Evolutionary conservation across 1,140 invertebrate genomes (phyloP).

Genomic region (Copidosoma floridanum): DNA sequence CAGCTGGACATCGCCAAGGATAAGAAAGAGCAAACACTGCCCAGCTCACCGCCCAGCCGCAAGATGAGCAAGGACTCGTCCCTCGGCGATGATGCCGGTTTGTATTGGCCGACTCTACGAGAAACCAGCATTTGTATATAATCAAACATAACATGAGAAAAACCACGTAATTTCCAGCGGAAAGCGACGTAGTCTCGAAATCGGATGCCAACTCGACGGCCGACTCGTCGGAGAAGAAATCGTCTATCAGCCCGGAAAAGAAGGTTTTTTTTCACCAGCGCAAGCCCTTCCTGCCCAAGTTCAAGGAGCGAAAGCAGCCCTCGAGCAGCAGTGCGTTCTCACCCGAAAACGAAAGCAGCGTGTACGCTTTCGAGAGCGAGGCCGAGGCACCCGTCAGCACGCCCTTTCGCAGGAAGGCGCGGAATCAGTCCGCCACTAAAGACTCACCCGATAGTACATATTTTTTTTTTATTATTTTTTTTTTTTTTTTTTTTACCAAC

Average conservation of each 20-base stretch:
- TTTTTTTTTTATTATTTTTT: too few relatives aligned
- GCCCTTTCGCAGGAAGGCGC: constrained; percentile 56
- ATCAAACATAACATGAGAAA: too few relatives aligned
- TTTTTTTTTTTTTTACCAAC: too few relatives aligned
- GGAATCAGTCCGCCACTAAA: too few relatives aligned
- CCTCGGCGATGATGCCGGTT: constrained; percentile 25
- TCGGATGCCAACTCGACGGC: constrained; percentile 37
- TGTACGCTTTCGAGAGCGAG: constrained; percentile 70
- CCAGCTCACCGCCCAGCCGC: not conserved
- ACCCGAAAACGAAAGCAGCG: constrained; percentile 68
- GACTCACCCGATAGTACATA: too few relatives aligned
- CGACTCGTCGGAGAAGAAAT: constrained; percentile 41
- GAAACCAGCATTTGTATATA: too few relatives aligned
- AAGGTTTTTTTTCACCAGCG: constrained; percentile 57
- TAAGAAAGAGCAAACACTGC: not conserved
- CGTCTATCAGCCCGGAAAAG: constrained; percentile 45
- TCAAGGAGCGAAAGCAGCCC: constrained; percentile 52
- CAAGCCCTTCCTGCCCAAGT: constrained; percentile 58
- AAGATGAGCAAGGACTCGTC: constrained; percentile 33
- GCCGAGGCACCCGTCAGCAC: constrained; percentile 57
- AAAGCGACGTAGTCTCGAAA: constrained; percentile 38
- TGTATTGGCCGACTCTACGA: not conserved
- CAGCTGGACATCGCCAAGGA: not conserved
- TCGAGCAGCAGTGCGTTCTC: constrained; percentile 63
- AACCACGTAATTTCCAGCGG: constrained; percentile 19